These are phyloP conservation scores for Vespertilio murinus DNA, from an alignment of 2,797 vertebrate species.

Conservation along the genomic window DNA sequence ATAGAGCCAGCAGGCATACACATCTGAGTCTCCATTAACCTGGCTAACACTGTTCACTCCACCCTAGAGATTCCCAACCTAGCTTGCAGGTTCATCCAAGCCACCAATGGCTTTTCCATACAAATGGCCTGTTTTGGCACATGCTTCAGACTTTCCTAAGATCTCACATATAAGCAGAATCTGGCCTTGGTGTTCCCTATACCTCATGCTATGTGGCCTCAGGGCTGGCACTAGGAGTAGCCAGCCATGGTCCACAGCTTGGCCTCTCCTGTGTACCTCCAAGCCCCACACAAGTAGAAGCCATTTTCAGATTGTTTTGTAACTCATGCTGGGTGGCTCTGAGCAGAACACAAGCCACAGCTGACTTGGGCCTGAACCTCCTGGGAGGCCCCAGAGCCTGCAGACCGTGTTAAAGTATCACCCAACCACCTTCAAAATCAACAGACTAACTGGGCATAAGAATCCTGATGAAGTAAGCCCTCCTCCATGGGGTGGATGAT, in stretches of 20 bases:
- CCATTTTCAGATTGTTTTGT: neutral
- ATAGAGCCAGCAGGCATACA: too few species aligned
- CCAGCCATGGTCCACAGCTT: neutral
- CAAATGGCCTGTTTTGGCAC: neutral
- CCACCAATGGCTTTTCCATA: neutral
- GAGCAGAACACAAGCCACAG: neutral
- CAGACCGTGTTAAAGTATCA: neutral
- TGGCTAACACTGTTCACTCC: too few species aligned
- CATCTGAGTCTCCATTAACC: too few species aligned
- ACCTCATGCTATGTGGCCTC: too few species aligned
- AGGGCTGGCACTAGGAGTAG: too few species aligned
- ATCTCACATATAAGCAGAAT: neutral
- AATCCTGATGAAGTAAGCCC: neutral
- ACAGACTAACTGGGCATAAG: neutral
- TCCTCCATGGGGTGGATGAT: neutral
- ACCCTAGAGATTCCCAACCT: too few species aligned
- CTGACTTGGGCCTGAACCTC: neutral
- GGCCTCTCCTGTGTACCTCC: neutral
- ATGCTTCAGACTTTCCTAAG: neutral
- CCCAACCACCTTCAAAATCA: neutral
- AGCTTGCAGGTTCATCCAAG: neutral
- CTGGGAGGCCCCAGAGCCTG: neutral
- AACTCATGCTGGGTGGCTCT: neutral
- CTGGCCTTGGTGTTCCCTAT: too few species aligned
- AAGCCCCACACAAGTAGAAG: neutral